phyloP scores from a whole-genome alignment of 2,888 invertebrate species.

The Eueremaeus valkanovi region DNA sequence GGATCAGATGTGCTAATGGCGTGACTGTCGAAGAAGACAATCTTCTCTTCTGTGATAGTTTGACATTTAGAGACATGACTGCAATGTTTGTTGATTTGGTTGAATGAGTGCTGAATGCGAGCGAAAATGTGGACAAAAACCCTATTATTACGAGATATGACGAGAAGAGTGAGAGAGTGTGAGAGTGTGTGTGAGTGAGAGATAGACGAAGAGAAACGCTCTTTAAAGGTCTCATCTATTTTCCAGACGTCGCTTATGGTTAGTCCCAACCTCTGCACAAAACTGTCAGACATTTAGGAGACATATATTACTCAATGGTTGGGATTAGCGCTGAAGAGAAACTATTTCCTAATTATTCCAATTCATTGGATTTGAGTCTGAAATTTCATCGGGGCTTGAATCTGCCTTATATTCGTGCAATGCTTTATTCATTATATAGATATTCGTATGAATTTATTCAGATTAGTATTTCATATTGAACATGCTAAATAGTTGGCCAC shows the following conservation, averaged over 20 bases:
- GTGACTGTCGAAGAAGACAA: no score
- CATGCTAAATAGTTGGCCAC: no score
- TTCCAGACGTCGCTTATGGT: neutral
- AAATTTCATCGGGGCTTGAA: no score
- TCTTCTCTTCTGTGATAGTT: neutral
- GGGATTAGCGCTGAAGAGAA: neutral
- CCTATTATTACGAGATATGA: neutral
- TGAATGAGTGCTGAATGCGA: neutral
- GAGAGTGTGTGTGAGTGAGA: neutral
- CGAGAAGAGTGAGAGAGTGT: neutral
- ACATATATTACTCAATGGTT: neutral
- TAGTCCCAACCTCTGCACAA: neutral
- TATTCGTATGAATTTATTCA: no score
- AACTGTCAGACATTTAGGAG: constrained; percentile 28
- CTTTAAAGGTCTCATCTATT: neutral
- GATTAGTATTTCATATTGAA: no score
- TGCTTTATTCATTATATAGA: no score
- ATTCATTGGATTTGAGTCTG: no score
- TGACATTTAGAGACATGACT: constrained; percentile 34
- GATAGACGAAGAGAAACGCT: neutral
- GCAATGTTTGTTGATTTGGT: neutral
- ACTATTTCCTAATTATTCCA: no score
- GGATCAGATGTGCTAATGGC: neutral
- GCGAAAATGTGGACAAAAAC: constrained; percentile 10
- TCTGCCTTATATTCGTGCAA: no score